phyloP scores from a whole-genome alignment of 2,797 vertebrate species.

The Neoniphon sammara region DNA sequence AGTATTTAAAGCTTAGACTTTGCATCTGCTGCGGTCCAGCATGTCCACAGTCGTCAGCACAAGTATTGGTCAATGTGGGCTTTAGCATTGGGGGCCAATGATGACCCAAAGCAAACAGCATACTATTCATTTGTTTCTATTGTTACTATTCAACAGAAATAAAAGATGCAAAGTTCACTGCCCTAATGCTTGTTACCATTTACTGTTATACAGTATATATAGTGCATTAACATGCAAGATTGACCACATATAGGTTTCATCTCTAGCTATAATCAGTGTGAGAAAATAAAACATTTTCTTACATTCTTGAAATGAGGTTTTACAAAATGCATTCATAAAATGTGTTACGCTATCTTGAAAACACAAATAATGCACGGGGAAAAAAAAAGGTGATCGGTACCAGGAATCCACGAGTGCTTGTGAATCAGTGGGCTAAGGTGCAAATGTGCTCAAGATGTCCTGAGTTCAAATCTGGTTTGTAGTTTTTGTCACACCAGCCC shows the following conservation, averaged over 20 bases:
- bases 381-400: neutral
- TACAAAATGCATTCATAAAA: constrained; percentile 8
- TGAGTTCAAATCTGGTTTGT: constrained; percentile 31
- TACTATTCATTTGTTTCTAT: no score
- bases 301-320: neutral
- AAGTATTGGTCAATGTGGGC: no score
- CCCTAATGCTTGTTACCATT: neutral
- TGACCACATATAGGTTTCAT: neutral
- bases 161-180: neutral
- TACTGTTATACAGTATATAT: neutral
- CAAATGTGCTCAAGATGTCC: constrained; percentile 47
- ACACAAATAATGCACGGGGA: neutral
- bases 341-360: neutral
- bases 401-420: neutral
- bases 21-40: no score
- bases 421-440: constrained; percentile 21
- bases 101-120: no score
- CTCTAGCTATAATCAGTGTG: neutral
- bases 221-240: neutral
- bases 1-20: no score
- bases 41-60: no score
- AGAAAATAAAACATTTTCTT: constrained; percentile 2
- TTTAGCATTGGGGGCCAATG: no score
- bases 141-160: no score
- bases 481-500: neutral